These are phyloP conservation scores for Limenitis camilla DNA, from an alignment of 2,888 invertebrate genomes.

Conservation along the genomic window DNA sequence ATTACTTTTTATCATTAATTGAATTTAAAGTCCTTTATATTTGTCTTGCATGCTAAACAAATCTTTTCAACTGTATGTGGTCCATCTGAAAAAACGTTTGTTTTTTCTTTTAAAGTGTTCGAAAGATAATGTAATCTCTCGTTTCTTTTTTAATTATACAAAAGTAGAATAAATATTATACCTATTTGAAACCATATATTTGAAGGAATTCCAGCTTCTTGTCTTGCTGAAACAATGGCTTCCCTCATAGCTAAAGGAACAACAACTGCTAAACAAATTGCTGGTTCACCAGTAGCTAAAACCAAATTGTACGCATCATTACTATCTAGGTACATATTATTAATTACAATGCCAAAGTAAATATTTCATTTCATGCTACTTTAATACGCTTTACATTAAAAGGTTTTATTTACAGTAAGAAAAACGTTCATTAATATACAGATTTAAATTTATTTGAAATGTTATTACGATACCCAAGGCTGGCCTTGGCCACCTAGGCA, in stretches of 20 bases:
- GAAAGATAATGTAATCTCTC: too few relatives aligned
- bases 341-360: too few relatives aligned
- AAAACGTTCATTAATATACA: too few relatives aligned
- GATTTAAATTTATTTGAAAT: too few relatives aligned
- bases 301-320: neutral
- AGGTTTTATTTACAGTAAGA: too few relatives aligned
- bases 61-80: conserved; percentile 54
- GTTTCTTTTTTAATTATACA: neutral
- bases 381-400: too few relatives aligned
- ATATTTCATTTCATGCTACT: too few relatives aligned
- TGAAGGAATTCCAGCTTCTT: conserved; percentile 69
- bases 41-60: conserved; percentile 30
- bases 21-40: conserved; percentile 34
- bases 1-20: conserved; percentile 10
- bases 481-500: too few relatives aligned
- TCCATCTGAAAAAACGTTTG: conserved; percentile 52
- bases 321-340: too few relatives aligned
- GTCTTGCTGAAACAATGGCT: conserved; percentile 76
- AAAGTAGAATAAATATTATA: conserved; percentile 34
- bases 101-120: neutral
- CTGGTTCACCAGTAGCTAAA: conserved; percentile 69
- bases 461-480: too few relatives aligned
- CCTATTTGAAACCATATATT: conserved; percentile 75
- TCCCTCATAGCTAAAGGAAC: conserved; percentile 76
- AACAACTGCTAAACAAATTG: conserved; percentile 56